A percentile compares a stretch with the other conserved stretches of the same genome.
phyloP scores from a whole-genome alignment of 2,888 invertebrate species.

The Cacoxenus indagator region DNA sequence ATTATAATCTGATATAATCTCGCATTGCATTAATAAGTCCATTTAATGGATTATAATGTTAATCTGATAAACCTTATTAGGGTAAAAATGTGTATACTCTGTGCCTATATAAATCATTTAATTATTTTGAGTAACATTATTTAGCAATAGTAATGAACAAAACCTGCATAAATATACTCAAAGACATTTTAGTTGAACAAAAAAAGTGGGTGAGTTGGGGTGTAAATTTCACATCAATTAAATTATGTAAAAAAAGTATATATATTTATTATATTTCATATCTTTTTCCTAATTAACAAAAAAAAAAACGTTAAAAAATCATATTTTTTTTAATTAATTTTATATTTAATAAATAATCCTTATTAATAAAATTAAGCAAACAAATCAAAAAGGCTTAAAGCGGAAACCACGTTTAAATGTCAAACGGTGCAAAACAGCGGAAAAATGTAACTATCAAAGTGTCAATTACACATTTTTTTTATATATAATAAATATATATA shows the following conservation, averaged over 20 bases:
- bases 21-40: too few relatives aligned
- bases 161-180: not conserved
- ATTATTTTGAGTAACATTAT: too few relatives aligned
- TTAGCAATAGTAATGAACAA: too few relatives aligned
- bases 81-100: too few relatives aligned
- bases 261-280: not conserved
- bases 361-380: not conserved
- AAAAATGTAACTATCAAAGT: slow-evolving; percentile 18
- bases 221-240: slow-evolving; percentile 1
- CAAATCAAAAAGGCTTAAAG: slow-evolving; percentile 2
- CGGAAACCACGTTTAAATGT: slow-evolving; percentile 13
- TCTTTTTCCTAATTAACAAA: slow-evolving; percentile 11
- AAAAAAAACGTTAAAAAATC: too few relatives aligned
- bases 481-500: too few relatives aligned
- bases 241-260: not conserved
- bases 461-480: slow-evolving; percentile 17
- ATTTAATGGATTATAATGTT: too few relatives aligned
- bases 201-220: too few relatives aligned
- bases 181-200: not conserved
- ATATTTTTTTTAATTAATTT: slow-evolving; percentile 8
- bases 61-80: too few relatives aligned
- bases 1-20: too few relatives aligned
- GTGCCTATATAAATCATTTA: too few relatives aligned
- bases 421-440: not conserved
- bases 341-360: not conserved